Conservation (phyloP, 2,113 vertebrate genomes). For the Accipiter virgatus region DNA sequence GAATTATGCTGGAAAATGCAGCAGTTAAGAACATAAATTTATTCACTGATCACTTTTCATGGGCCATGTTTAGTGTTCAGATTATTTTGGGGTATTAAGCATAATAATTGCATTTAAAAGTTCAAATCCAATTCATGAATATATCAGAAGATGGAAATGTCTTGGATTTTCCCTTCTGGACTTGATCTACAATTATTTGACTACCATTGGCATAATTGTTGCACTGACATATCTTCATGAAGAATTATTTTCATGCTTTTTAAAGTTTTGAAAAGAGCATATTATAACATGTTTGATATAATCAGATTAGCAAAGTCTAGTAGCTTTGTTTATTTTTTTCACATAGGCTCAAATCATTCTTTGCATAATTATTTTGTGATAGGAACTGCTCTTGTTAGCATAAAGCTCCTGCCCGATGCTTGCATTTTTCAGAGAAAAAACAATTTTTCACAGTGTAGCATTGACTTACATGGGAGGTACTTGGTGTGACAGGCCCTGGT, state of each 20-base stretch:
- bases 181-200: constrained; percentile 20
- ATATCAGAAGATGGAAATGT: not conserved
- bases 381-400: not conserved
- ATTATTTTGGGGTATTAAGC: not conserved
- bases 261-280: not conserved
- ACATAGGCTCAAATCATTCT: not conserved
- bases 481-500: not conserved
- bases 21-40: not conserved
- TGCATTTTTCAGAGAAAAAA: not conserved
- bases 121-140: not conserved
- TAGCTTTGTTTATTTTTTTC: not conserved
- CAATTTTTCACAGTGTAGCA: not conserved
- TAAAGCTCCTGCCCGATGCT: not conserved
- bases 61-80: not conserved
- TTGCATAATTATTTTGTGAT: not conserved
- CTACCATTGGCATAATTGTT: not conserved
- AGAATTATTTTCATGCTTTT: not conserved
- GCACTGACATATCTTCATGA: not conserved
- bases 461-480: not conserved
- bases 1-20: not conserved
- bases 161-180: not conserved
- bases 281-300: not conserved
- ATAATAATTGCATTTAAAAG: not conserved
- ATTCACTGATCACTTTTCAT: not conserved
- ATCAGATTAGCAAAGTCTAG: not conserved